Evolutionary conservation across 2,113 vertebrate species (phyloP), one percentile per base, ranked within the genome.

Genomic region (Nerophis ophidion): DNA sequence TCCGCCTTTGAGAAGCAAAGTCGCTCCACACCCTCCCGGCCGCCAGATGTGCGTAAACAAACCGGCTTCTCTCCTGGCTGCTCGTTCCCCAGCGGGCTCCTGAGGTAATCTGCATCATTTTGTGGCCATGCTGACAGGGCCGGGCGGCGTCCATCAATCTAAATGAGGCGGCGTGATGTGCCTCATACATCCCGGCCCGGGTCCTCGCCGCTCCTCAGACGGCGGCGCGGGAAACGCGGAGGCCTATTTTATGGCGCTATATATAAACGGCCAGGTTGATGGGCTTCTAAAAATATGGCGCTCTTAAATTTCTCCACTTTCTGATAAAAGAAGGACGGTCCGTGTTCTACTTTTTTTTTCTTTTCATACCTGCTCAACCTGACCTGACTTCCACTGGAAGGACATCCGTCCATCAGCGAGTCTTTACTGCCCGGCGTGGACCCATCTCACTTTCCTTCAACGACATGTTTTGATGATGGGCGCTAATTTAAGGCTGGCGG

Each of bases 211-310:
- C 12, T 51, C 33, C 51, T 77, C 60, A 68, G 74, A 73, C 59
- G 63, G 63, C 13, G 13, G 66, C 66, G 75, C 74, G 65, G 81
- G 58, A 77, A 85, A 84, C 75, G 71, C 49, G 17, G 70, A 86
- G 86, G 69, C 83, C 84, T 85, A 86, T 85, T 87, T 89, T 79
- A 83, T 73, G n/a, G 57, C 69, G 81, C 84, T 87, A 83, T 86
- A 86, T 42, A 42, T 56, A 85, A 84, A 86, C 84, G 87, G 75
- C 84, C 80, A 71, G 81, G 82, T 86, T 86, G 87, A 87, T 86
- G 76, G 86, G 81, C 54, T 86, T 87, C 87, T 86, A 87, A 87
- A 89, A 89, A 89, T 87, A 89, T 71, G 80, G 72, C 54, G 63
- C 79, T 80, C 84, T 89, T 86, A 81, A 71, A 86, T 80, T 83